Percentiles rank a stretch among this genome's conserved stretches.
Conservation (phyloP, 2,113 vertebrate genomes). For the Clinocottus analis region DNA sequence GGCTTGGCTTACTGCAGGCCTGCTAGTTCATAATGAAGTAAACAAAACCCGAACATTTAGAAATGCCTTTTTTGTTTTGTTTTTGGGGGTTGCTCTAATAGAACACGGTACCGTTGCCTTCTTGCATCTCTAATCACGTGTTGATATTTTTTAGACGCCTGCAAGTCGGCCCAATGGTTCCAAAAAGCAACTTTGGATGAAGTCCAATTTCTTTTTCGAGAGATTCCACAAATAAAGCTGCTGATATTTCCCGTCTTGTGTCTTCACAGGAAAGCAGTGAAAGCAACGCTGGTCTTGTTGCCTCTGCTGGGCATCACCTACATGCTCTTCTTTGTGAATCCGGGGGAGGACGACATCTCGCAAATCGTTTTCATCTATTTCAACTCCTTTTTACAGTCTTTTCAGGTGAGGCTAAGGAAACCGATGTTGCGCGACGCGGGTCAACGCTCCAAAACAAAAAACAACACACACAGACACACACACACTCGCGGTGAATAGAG, state of each 20-base stretch:
- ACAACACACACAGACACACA: neutral
- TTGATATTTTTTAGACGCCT: neutral
- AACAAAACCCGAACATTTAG: neutral
- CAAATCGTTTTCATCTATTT: conserved; percentile 99
- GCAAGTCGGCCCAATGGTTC: no score
- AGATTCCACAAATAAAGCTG: conserved; percentile 13
- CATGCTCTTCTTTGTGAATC: conserved; percentile 98
- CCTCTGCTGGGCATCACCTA: conserved; percentile 97
- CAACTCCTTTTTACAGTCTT: conserved; percentile 98
- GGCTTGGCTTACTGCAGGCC: neutral
- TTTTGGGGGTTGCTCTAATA: no score
- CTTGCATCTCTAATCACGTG: neutral
- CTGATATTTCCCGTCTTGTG: conserved; percentile 6
- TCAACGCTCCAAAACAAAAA: neutral
- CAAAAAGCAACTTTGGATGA: neutral
- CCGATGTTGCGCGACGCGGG: neutral
- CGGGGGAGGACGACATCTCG: conserved; percentile 95
- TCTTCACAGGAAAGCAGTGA: conserved; percentile 94
- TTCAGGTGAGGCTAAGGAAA: conserved; percentile 87
- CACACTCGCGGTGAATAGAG: neutral
- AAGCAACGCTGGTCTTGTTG: conserved; percentile 94
- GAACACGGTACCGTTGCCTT: neutral
- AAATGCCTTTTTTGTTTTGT: neutral
- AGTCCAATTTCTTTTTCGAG: conserved; percentile 30
- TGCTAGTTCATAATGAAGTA: neutral